These are phyloP conservation scores for Crypturellus undulatus DNA, from an alignment of 2,113 vertebrate genomes.

Conservation along the genomic window DNA sequence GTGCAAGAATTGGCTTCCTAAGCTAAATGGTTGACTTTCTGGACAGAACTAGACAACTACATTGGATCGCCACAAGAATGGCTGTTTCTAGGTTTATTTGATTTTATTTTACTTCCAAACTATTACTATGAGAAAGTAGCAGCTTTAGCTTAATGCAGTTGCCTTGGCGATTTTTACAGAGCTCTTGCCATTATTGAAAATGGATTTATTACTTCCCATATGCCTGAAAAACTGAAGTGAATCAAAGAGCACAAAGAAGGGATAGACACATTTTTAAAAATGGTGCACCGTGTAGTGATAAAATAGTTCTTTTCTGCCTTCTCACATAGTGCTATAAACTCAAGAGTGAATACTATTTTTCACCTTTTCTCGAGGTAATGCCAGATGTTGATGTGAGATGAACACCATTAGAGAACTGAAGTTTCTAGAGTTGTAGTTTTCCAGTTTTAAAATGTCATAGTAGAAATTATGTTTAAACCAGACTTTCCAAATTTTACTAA, in stretches of 20 bases:
- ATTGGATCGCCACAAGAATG: background rate
- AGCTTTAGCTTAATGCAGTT: background rate
- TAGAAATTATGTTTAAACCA: background rate
- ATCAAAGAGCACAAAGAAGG: background rate
- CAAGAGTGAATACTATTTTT: background rate
- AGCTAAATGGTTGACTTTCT: background rate
- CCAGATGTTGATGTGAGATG: background rate
- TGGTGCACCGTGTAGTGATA: background rate
- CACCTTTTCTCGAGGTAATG: background rate
- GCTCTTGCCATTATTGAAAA: constrained; percentile 33
- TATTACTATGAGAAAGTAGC: constrained; percentile 36
- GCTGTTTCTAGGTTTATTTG: background rate
- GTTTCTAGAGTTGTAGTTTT: background rate
- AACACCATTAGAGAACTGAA: background rate
- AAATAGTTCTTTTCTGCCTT: background rate
- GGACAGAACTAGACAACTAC: background rate
- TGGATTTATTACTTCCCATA: background rate
- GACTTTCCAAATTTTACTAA: background rate
- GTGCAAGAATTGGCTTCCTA: background rate
- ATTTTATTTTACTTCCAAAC: constrained; percentile 41
- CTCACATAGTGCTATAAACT: background rate
- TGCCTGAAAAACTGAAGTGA: background rate
- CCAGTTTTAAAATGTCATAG: background rate
- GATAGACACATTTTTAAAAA: background rate
- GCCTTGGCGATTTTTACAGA: constrained; percentile 37